These are phyloP conservation scores for Hylaeus anthracinus DNA, from an alignment of 1,140 invertebrate species.

Conservation along the genomic window DNA sequence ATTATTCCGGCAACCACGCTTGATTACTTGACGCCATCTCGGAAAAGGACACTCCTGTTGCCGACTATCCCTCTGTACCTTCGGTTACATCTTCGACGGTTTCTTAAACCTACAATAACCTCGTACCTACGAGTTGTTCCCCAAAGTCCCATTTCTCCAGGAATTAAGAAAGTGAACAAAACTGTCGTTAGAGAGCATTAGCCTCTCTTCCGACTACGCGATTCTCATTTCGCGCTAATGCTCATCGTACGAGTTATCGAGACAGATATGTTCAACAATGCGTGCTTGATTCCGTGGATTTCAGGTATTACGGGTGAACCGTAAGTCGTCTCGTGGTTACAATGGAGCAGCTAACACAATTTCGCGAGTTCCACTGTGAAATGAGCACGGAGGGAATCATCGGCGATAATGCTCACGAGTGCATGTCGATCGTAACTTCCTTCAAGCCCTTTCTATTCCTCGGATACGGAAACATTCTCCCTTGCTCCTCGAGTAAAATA, in stretches of 20 bases:
- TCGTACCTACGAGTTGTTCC: no score
- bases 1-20: conserved; percentile 33
- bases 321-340: conserved; percentile 20
- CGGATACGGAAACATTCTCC: no score
- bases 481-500: background rate
- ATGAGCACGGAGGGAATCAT: conserved; percentile 14
- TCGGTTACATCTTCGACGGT: background rate
- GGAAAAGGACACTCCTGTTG: background rate
- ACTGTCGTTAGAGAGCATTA: background rate
- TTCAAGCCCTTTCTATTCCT: no score
- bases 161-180: background rate
- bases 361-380: conserved; percentile 3
- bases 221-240: conserved; percentile 22
- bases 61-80: background rate
- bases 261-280: conserved; percentile 16
- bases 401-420: conserved; percentile 6
- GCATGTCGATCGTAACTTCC: background rate
- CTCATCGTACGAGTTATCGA: conserved; percentile 13
- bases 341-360: conserved; percentile 26
- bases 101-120: no score
- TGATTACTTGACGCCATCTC: conserved; percentile 26
- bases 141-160: no score
- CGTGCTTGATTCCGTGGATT: conserved; percentile 2
- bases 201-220: background rate
- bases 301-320: conserved; percentile 17